These are phyloP conservation scores for Leptopilina syphax DNA, from an alignment of 2,888 invertebrate genomes.

Conservation along the genomic window DNA sequence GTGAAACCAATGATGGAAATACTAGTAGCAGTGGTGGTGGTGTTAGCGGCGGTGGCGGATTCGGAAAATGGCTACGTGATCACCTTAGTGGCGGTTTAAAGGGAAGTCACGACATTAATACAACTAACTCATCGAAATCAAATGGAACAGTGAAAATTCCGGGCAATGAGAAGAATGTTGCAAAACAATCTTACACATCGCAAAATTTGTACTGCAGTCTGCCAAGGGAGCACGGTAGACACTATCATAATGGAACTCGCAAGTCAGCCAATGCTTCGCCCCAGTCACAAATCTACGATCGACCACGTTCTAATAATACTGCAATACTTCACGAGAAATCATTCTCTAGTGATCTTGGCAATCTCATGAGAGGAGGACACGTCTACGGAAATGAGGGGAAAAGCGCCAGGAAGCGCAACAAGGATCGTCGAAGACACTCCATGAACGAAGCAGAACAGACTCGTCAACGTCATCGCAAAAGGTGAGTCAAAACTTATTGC, in stretches of 20 bases:
- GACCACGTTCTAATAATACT: conserved; percentile 60
- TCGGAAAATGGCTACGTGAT: conserved; percentile 74
- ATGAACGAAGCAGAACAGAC: conserved; percentile 70
- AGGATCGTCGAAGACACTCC: conserved; percentile 72
- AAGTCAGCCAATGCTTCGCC: conserved; percentile 55
- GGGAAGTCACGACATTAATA: conserved; percentile 44
- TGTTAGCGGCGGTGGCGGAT: conserved; percentile 33
- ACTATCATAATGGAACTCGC: conserved; percentile 56
- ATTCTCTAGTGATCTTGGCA: conserved; percentile 57
- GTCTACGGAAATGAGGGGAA: conserved; percentile 70
- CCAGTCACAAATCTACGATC: conserved; percentile 60
- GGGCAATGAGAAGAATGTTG: conserved; percentile 59
- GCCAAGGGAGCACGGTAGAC: conserved; percentile 68
- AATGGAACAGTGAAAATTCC: conserved; percentile 29
- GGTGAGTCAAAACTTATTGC: conserved; percentile 59
- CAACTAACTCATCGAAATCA: conserved; percentile 42
- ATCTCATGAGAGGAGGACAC: conserved; percentile 61
- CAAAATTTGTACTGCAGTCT: conserved; percentile 74
- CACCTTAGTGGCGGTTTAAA: conserved; percentile 68
- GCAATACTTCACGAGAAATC: conserved; percentile 59
- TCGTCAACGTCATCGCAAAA: conserved; percentile 63
- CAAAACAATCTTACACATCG: conserved; percentile 63
- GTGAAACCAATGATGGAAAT: conserved; percentile 48
- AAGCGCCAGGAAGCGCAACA: conserved; percentile 67
- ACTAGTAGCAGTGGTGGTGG: conserved; percentile 58